phyloP scores from a whole-genome alignment of 2,797 vertebrate genomes.

The Lepilemur septentrionalis region DNA sequence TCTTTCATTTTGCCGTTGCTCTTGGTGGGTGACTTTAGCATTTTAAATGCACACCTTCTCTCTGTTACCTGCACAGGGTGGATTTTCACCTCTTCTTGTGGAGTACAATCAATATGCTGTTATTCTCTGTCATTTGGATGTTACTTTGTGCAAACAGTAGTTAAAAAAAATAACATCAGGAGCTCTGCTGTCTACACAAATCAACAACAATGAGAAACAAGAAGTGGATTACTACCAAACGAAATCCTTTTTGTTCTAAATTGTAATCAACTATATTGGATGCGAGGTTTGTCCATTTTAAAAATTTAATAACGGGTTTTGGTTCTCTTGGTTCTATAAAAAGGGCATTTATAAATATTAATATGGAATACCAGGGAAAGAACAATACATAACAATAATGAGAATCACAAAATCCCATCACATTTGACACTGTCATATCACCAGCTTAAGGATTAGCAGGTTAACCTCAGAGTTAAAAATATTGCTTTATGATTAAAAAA shows the following conservation, averaged over 20 bases:
- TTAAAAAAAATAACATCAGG: constrained; percentile 55
- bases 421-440: constrained; percentile 87
- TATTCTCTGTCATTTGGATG: constrained; percentile 63
- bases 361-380: constrained; percentile 82
- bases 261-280: constrained; percentile 87
- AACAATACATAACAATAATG: constrained; percentile 90
- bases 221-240: constrained; percentile 81
- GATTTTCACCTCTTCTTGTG: background rate
- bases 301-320: constrained; percentile 85
- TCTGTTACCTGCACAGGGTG: background rate
- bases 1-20: constrained; percentile 22
- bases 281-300: constrained; percentile 80
- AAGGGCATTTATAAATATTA: constrained; percentile 89
- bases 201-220: constrained; percentile 65
- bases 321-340: constrained; percentile 83
- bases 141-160: constrained; percentile 31
- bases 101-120: constrained; percentile 31
- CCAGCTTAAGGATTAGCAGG: constrained; percentile 90
- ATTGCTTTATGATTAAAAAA: constrained; percentile 86
- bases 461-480: constrained; percentile 88
- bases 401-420: constrained; percentile 89
- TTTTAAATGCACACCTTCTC: constrained; percentile 4
- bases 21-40: background rate
- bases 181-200: constrained; percentile 70
- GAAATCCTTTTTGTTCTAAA: constrained; percentile 84